Conservation (phyloP, 30 jellyfish, hydroid and myxozoan genomes). For the Clytia hemisphaerica region DNA sequence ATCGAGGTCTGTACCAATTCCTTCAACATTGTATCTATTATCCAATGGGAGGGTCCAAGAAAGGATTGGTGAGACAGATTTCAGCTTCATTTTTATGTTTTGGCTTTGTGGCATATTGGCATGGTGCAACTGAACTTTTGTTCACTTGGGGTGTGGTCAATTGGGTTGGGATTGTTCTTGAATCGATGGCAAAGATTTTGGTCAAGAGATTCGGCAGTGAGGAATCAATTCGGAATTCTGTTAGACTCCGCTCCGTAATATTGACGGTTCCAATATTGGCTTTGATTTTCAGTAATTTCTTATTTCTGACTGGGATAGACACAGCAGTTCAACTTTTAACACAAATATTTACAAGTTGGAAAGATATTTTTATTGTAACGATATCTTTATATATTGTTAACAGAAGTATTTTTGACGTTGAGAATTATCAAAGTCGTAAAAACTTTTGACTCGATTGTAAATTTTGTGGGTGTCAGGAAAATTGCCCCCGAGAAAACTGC, state of each 20-base stretch:
- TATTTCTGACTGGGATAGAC: slow-evolving; percentile 48
- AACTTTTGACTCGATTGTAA: too few species aligned
- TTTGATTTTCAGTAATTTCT: slow-evolving; percentile 40
- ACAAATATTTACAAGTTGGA: too few species aligned
- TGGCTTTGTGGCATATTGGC: slow-evolving; percentile 74
- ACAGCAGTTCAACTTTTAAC: too few species aligned
- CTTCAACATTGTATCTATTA: slow-evolving; percentile 50
- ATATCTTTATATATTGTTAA: too few species aligned
- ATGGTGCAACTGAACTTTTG: slow-evolving; percentile 48
- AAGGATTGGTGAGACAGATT: slow-evolving; percentile 38
- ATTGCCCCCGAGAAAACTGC: too few species aligned
- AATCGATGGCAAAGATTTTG: slow-evolving; percentile 28
- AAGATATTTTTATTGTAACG: too few species aligned
- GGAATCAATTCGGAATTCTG: too few species aligned
- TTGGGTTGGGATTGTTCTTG: slow-evolving; percentile 65
- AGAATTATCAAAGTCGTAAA: too few species aligned
- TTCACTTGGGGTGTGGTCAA: slow-evolving; percentile 65
- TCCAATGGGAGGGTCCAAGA: slow-evolving; percentile 78
- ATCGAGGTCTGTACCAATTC: slow-evolving; percentile 68
- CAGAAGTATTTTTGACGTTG: too few species aligned
- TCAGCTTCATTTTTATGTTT: slow-evolving; percentile 65
- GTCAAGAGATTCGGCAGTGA: neutral
- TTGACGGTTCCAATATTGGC: slow-evolving; percentile 18
- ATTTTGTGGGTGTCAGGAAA: too few species aligned
- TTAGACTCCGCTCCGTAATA: too few species aligned